Evolutionary conservation across 2,797 vertebrate genomes (phyloP).

Genomic region (Trematomus bernacchii): DNA sequence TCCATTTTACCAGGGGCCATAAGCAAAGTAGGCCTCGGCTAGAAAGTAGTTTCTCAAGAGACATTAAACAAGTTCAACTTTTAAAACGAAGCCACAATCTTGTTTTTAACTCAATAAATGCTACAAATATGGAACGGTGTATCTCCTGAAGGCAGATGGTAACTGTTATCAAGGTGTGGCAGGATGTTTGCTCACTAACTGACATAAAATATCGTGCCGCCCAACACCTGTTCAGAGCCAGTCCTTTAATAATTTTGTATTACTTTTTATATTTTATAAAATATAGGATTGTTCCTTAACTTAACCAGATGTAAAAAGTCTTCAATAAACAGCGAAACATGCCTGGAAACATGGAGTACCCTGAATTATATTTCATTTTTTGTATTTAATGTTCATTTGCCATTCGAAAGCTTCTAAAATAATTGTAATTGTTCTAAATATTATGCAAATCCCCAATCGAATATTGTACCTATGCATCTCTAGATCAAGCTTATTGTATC

Average conservation of each 20-base stretch:
- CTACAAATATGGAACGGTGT: background rate
- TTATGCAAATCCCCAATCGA: background rate
- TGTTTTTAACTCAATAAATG: background rate
- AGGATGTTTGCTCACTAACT: conserved; percentile 43
- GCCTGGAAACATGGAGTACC: too few relatives aligned
- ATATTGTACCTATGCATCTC: background rate
- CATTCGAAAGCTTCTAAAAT: background rate
- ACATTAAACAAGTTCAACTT: background rate
- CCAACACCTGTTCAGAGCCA: conserved; percentile 23
- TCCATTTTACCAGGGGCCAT: background rate
- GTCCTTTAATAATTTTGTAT: background rate
- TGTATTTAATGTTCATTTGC: background rate
- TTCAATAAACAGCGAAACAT: background rate
- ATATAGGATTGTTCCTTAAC: background rate
- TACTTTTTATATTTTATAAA: too few relatives aligned
- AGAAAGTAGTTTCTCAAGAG: background rate
- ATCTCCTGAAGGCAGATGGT: conserved; percentile 10
- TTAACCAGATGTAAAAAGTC: too few relatives aligned
- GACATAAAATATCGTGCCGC: background rate
- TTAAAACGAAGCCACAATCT: background rate
- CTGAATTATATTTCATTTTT: background rate
- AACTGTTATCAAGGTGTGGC: conserved; percentile 13
- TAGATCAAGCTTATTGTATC: background rate
- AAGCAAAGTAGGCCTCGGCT: background rate
- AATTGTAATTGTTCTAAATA: background rate